A percentile compares a stretch with the other conserved stretches of the same genome.
Evolutionary conservation across 2,113 vertebrate genomes (phyloP).

Genomic region (Apistogramma diplotaenia): DNA sequence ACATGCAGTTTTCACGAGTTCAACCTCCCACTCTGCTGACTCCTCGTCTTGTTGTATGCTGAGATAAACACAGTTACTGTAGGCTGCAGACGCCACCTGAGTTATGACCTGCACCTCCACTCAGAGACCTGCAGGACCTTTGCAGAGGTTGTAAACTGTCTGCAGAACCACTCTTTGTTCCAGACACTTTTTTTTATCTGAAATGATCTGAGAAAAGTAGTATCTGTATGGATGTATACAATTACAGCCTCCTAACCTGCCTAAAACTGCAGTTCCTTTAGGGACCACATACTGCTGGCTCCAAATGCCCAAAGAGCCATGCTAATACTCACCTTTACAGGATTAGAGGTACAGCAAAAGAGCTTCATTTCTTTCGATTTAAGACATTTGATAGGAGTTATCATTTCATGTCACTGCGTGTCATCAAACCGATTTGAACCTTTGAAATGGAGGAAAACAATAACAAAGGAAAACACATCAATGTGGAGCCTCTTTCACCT

Average conservation of each 20-base stretch:
- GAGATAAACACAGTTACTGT: slow-evolving; percentile 15
- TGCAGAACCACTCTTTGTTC: neutral
- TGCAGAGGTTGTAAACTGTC: neutral
- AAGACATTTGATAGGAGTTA: neutral
- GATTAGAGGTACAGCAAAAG: neutral
- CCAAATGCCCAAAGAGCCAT: neutral
- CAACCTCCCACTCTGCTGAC: slow-evolving; percentile 37
- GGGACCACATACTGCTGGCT: neutral
- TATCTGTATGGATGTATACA: neutral
- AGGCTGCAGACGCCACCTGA: neutral
- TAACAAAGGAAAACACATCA: neutral
- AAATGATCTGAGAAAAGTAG: neutral
- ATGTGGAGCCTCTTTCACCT: neutral
- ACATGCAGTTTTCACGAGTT: slow-evolving; percentile 45
- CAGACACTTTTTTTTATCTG: neutral
- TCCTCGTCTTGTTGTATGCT: slow-evolving; percentile 4
- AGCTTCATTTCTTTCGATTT: neutral
- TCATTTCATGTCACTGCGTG: neutral
- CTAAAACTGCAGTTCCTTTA: neutral
- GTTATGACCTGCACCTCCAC: neutral
- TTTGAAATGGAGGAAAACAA: neutral
- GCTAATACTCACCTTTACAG: neutral
- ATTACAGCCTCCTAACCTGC: no score
- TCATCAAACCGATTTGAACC: neutral
- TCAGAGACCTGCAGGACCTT: neutral